phyloP scores from a whole-genome alignment of 2,797 vertebrate species.

The Trematomus bernacchii region DNA sequence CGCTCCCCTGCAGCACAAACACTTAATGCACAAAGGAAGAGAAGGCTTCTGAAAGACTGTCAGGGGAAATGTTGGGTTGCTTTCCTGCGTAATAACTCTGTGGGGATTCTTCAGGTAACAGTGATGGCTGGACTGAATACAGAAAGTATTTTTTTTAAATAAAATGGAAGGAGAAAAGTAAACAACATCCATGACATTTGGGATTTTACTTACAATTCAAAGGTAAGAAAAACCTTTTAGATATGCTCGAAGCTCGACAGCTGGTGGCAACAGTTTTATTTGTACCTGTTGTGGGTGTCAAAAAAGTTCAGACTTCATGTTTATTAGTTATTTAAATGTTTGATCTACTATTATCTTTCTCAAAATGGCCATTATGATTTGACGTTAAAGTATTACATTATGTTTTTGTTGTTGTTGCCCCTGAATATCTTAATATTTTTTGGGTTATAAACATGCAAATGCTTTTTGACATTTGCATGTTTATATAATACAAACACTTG shows the following conservation, averaged over 20 bases:
- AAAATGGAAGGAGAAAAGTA: background rate
- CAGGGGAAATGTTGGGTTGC: constrained; percentile 6
- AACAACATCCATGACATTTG: constrained; percentile 34
- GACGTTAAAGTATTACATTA: constrained; percentile 41
- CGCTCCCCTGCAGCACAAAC: constrained; percentile 46
- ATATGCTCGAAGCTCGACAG: constrained; percentile 2
- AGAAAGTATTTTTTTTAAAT: background rate
- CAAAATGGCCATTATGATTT: constrained; percentile 35
- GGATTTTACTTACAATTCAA: constrained; percentile 14
- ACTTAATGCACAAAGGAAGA: too few species aligned
- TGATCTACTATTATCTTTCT: constrained; percentile 21
- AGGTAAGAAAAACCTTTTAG: background rate
- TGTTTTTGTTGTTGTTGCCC: constrained; percentile 15
- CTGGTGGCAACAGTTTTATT: constrained; percentile 6
- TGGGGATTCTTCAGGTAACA: constrained; percentile 38
- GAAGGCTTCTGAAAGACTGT: constrained; percentile 23
- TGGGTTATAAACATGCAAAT: constrained; percentile 39
- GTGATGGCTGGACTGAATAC: background rate
- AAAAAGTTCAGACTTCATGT: constrained; percentile 4
- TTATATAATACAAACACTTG: constrained; percentile 15
- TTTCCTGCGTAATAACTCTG: constrained; percentile 17
- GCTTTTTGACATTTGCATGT: constrained; percentile 17
- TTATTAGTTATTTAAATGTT: constrained; percentile 40
- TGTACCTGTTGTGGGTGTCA: background rate
- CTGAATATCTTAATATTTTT: constrained; percentile 32